Percentiles rank a stretch among this genome's conserved stretches.
phyloP scores from a whole-genome alignment of 2,888 invertebrate genomes.

The Agrilus cyanescens region DNA sequence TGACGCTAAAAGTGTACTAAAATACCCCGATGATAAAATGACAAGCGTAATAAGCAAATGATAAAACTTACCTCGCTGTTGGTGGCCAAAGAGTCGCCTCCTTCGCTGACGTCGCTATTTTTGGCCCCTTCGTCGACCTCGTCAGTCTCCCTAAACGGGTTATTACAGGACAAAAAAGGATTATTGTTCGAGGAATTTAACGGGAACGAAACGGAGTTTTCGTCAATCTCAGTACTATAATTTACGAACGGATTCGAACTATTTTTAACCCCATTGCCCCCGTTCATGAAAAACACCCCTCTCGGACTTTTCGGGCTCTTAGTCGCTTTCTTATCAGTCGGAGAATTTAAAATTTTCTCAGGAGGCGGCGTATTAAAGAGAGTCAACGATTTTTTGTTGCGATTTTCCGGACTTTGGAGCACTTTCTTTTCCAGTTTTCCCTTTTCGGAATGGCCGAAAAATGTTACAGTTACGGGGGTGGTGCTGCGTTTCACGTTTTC shows the following conservation, averaged over 20 bases:
- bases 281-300: conserved; percentile 6
- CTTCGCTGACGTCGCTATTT: conserved; percentile 9
- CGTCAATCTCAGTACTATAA: conserved; percentile 18
- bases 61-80: conserved; percentile 17
- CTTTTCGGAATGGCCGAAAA: conserved; percentile 35
- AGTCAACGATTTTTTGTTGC: conserved; percentile 19
- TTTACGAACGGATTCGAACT: conserved; percentile 29
- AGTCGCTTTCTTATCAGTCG: conserved; percentile 13
- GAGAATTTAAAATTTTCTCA: conserved; percentile 10
- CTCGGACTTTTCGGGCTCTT: conserved; percentile 10
- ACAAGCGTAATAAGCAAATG: conserved; percentile 8
- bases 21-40: too few relatives aligned
- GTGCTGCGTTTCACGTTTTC: conserved; percentile 30
- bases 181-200: conserved; percentile 33
- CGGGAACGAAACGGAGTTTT: conserved; percentile 38
- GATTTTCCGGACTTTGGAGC: conserved; percentile 18
- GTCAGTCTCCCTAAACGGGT: conserved; percentile 28
- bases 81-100: conserved; percentile 10
- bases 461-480: conserved; percentile 50
- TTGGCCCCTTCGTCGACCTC: conserved; percentile 7
- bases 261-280: neutral
- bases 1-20: too few relatives aligned
- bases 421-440: conserved; percentile 30
- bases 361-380: conserved; percentile 15
- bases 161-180: conserved; percentile 32